Conservation (phyloP, 2,797 vertebrate genomes). For the Petrocephalus sullivani region DNA sequence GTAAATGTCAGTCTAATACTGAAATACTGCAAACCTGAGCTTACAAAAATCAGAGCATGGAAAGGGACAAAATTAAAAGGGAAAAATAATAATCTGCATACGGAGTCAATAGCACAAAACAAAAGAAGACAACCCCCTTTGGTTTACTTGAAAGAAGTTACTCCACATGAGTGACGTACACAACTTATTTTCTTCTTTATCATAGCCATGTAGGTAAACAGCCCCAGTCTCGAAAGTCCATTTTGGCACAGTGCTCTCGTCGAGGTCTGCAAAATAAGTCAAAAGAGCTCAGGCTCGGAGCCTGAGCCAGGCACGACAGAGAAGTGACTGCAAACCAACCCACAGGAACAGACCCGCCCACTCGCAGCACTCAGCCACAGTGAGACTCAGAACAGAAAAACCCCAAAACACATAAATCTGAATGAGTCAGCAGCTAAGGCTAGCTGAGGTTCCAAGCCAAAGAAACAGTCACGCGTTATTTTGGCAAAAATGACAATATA, state of each 20-base stretch:
- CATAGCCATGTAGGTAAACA: constrained; percentile 89
- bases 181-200: constrained; percentile 94
- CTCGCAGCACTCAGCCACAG: background rate
- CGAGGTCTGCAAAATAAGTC: constrained; percentile 72
- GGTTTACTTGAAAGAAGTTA: background rate
- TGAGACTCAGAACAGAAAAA: background rate
- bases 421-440: background rate
- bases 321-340: background rate
- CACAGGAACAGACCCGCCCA: background rate
- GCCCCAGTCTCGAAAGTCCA: constrained; percentile 86
- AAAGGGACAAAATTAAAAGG: background rate
- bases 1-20: background rate
- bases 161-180: constrained; percentile 67
- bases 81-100: background rate
- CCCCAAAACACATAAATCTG: background rate
- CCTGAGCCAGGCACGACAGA: constrained; percentile 6
- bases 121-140: background rate
- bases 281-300: background rate
- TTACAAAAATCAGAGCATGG: background rate
- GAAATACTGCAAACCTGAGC: background rate
- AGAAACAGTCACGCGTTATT: background rate
- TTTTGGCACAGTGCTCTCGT: constrained; percentile 77
- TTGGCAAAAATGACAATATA: background rate
- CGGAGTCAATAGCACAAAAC: background rate
- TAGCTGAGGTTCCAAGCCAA: background rate